Evolutionary conservation across 2,888 invertebrate genomes (phyloP), one percentile per base, ranked within the genome.

Genomic region (Dicycla oo): DNA sequence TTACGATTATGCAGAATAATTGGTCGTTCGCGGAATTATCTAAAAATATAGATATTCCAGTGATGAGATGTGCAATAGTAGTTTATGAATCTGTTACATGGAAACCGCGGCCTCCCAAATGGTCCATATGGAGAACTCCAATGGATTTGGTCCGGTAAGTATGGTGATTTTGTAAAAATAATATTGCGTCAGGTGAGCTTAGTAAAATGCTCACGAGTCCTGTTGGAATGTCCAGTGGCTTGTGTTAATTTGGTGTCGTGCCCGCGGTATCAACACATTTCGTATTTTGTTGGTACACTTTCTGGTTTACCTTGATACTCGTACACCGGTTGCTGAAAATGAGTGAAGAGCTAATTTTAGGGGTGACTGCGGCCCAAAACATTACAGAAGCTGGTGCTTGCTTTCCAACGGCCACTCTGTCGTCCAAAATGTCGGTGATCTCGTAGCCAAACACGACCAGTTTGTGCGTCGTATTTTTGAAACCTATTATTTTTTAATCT

Each of bases 41-140:
- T 18, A 23, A 43, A 26, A 45, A 20, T 60, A 43, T 20, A 43
- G 26, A 26, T 60, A 43, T 60, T 60, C 7, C 18, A 61, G 20
- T 43, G 43, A 43, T 26, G 20, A 61, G 26, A 26, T 61, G 7
- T 43, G 20, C 20, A 13, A 23, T 23, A 18, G 7, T 20, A 13
- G 23, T 40, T 40, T 23, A 60, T 43, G 23, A 43, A 43, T 43
- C 23, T 60, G 43, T 26, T 26, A 60, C 18, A 26, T 43, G 23
- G 11, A 66, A 62, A 34, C 23, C 45, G 23, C 45, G 47, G 38
- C 15, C n/a, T 65, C 26, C 26, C n/a, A 40, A 65, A 67, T 34
- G 43, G 34, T 34, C 15, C 15, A 10, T 45, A 65, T 15, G 7
- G 20, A 67, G 34, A 47, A 67, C 11, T 47, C 20, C n/a, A 47